A percentile compares a stretch with the other conserved stretches of the same genome.
Conservation (phyloP, 1,140 invertebrate species). For the Muscidifurax raptorellus region DNA sequence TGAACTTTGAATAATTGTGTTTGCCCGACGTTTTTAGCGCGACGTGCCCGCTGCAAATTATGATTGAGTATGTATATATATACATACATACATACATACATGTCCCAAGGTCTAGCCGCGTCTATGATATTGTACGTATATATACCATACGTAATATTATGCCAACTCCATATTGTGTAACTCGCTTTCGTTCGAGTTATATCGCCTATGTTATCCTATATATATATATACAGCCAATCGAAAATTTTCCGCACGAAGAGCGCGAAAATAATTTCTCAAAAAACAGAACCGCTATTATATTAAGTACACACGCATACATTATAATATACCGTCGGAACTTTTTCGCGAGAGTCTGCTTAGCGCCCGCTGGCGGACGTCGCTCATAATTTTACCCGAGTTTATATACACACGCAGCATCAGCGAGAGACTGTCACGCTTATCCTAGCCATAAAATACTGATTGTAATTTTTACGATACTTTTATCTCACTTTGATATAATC, state of each 20-base stretch:
- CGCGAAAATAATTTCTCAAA: neutral
- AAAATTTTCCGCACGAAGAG: too few relatives aligned
- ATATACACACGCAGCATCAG: neutral
- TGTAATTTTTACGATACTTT: conserved; percentile 53
- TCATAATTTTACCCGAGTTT: conserved; percentile 30
- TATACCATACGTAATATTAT: too few relatives aligned
- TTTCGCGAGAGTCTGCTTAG: neutral
- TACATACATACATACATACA: too few relatives aligned
- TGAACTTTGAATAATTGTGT: conserved; percentile 56
- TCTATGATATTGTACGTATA: neutral
- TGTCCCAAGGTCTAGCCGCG: conserved; percentile 33
- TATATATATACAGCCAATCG: too few relatives aligned
- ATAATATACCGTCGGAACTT: neutral
- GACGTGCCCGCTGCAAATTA: conserved; percentile 42
- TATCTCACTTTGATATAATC: conserved; percentile 49
- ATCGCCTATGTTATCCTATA: too few relatives aligned
- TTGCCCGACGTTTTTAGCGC: conserved; percentile 52
- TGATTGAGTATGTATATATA: conserved; percentile 32
- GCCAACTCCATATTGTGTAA: neutral
- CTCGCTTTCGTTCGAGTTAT: neutral
- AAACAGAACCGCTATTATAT: neutral
- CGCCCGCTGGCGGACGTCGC: neutral
- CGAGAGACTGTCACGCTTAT: conserved; percentile 26
- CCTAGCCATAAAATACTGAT: conserved; percentile 41
- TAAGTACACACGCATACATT: neutral